These are phyloP conservation scores for Chondrosia reniformis DNA, from an alignment of 37 sponge, comb jelly and placozoan species.

Conservation along the genomic window DNA sequence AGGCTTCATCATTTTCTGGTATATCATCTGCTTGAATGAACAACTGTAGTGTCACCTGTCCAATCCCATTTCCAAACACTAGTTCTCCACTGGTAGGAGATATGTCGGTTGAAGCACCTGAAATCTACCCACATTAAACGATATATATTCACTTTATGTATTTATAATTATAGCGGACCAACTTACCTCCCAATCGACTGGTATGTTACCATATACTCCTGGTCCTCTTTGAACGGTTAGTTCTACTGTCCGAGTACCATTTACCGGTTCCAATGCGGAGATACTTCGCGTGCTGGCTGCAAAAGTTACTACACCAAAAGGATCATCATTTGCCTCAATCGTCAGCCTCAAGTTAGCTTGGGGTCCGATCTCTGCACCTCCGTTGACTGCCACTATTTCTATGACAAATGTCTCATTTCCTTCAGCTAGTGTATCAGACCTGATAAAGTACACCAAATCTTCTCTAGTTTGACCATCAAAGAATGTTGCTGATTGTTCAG, in stretches of 20 bases:
- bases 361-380: slow-evolving; percentile 57
- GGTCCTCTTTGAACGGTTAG: slow-evolving; percentile 47
- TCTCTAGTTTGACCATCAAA: slow-evolving; percentile 35
- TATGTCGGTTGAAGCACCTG: no score
- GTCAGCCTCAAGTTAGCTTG: slow-evolving; percentile 22
- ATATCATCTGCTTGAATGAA: slow-evolving; percentile 46
- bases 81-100: slow-evolving; percentile 38
- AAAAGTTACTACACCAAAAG: slow-evolving; percentile 68
- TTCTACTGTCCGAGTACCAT: background rate
- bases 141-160: background rate
- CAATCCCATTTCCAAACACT: slow-evolving; percentile 30
- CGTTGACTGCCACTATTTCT: slow-evolving; percentile 20
- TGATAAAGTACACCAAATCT: slow-evolving; percentile 23
- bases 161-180: background rate
- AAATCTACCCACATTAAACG: no score
- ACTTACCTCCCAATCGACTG: slow-evolving; percentile 55
- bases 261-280: slow-evolving; percentile 29
- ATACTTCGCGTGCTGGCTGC: slow-evolving; percentile 27
- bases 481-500: slow-evolving; percentile 23
- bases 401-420: slow-evolving; percentile 68
- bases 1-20: slow-evolving; percentile 68
- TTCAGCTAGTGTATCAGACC: slow-evolving; percentile 63
- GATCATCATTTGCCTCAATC: slow-evolving; percentile 66
- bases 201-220: slow-evolving; percentile 51
- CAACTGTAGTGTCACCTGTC: slow-evolving; percentile 15